Percentiles rank a stretch among this genome's conserved stretches.
Conservation (phyloP, 1,140 invertebrate species). For the Microplitis mediator region DNA sequence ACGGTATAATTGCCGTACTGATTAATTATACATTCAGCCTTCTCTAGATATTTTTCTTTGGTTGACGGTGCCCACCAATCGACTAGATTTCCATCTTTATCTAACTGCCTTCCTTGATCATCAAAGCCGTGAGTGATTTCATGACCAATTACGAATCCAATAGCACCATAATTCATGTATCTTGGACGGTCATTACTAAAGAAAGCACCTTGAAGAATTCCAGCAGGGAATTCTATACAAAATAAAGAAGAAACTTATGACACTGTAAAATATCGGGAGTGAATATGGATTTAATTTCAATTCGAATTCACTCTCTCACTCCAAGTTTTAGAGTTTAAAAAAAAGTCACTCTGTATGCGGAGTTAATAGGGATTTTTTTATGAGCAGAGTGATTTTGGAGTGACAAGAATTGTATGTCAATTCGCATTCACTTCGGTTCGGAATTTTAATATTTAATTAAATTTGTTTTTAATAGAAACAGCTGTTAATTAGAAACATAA, state of each 20-base stretch:
- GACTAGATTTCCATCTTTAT: conserved; percentile 83
- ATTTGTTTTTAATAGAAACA: too few relatives aligned
- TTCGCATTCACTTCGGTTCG: too few relatives aligned
- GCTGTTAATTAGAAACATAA: too few relatives aligned
- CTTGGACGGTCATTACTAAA: conserved; percentile 82
- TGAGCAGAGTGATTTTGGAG: too few relatives aligned
- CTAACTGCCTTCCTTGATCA: conserved; percentile 88
- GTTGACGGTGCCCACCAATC: conserved; percentile 85
- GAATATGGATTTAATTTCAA: too few relatives aligned
- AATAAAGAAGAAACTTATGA: background rate
- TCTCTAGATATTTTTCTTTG: conserved; percentile 75
- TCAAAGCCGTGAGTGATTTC: conserved; percentile 95
- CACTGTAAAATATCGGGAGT: too few relatives aligned
- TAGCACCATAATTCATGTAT: conserved; percentile 91
- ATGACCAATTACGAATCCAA: conserved; percentile 91
- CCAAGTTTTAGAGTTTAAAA: too few relatives aligned
- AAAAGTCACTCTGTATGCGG: too few relatives aligned
- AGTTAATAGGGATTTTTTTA: too few relatives aligned
- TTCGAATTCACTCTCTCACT: too few relatives aligned
- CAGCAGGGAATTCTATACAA: conserved; percentile 81
- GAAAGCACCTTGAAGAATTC: conserved; percentile 88
- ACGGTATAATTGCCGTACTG: conserved; percentile 87
- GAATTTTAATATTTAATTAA: too few relatives aligned
- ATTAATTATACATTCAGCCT: conserved; percentile 84
- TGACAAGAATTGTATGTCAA: too few relatives aligned